Conservation (phyloP, 2,113 vertebrate genomes). For the Gymnobelideus leadbeateri region DNA sequence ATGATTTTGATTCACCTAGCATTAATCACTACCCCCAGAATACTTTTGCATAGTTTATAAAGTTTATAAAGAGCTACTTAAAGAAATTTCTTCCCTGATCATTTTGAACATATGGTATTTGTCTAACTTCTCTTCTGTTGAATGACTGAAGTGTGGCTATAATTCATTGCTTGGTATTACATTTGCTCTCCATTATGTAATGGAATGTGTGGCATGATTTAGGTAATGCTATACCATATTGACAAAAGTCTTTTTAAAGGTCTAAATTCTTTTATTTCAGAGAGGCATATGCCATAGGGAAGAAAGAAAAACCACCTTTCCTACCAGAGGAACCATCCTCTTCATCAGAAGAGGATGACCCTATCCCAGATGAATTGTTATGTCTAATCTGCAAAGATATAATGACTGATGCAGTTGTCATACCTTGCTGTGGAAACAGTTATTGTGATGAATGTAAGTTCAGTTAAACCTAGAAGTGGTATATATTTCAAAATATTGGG, state of each 20-base stretch:
- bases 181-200: slow-evolving; percentile 12
- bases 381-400: slow-evolving; percentile 97
- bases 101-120: slow-evolving; percentile 39
- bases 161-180: slow-evolving; percentile 36
- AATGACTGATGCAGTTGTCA: slow-evolving; percentile 96
- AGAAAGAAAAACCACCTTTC: slow-evolving; percentile 97
- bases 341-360: slow-evolving; percentile 90
- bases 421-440: slow-evolving; percentile 98
- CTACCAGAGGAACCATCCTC: slow-evolving; percentile 88
- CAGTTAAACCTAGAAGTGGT: neutral
- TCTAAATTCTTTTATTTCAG: slow-evolving; percentile 81
- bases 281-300: slow-evolving; percentile 95
- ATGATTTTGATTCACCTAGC: neutral
- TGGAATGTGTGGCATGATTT: slow-evolving; percentile 23
- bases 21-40: neutral
- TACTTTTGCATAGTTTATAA: neutral
- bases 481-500: neutral
- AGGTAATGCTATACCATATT: slow-evolving; percentile 1
- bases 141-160: slow-evolving; percentile 5
- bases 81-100: slow-evolving; percentile 1
- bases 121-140: slow-evolving; percentile 26
- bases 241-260: slow-evolving; percentile 20
- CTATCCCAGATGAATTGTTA: slow-evolving; percentile 93
- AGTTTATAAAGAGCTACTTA: neutral
- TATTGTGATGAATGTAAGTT: slow-evolving; percentile 99